Base-by-base conservation (phyloP, 2,888 invertebrate species). In the Acleris cristana region DNA sequence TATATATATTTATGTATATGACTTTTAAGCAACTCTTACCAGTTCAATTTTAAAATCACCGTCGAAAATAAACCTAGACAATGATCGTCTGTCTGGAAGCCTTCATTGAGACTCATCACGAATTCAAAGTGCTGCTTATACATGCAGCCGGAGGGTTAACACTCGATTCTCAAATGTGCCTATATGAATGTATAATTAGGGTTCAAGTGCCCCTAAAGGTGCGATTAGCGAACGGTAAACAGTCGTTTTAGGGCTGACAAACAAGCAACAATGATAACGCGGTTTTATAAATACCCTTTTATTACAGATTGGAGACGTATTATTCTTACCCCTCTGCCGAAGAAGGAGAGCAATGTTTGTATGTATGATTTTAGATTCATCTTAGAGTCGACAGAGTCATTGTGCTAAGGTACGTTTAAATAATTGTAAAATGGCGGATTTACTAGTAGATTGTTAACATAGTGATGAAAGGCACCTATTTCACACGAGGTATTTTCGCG, bases 71-170 rank as follows among this genome's bases (percentile, higher is more conserved):
- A 48, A 18, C 48, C 18, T 48, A n/a, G 18, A n/a, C 48, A 48
- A 48, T 6, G n/a, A 7, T 48, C 18, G 16, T 18, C 30, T 55
- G n/a, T 8, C 56, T 44, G 21, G 55, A 19, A 56, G 40, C 56
- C 71, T 66, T 63, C 61, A 71, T 70, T 66, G 70, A 59, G 59
- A 71, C 67, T 72, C 65, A 70, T 72, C 70, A 65, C 63, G 70
- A 64, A 66, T 70, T 73, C 71, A 65, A 72, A 75, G 71, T 73
- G 71, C 64, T 67, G 66, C 71, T 74, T 74, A 69, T 75, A 76
- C 75, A 78, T 73, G 73, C 74, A 64, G 73, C 71, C 69, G 69
- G 69, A 65, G 60, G 63, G 52, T 66, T 56, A 62, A 45, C 58
- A 67, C 58, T 62, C 53, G 67, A 63, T 67, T 63, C 59, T 19